Percentiles rank a stretch among this genome's conserved stretches.
phyloP scores from a whole-genome alignment of 2,888 invertebrate species.

The Rotaria sp. region DNA sequence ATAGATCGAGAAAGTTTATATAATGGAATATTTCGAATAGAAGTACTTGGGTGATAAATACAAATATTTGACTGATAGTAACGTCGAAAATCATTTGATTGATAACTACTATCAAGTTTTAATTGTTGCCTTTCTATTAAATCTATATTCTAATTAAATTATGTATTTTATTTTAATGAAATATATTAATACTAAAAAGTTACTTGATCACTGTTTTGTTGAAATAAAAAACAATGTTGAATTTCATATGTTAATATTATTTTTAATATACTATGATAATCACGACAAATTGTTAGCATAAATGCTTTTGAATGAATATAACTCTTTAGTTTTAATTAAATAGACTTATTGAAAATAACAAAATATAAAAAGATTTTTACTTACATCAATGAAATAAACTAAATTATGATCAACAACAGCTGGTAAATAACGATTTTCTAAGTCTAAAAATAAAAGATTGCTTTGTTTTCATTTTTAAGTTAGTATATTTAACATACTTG shows the following conservation, averaged over 20 bases:
- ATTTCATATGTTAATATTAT: not conserved
- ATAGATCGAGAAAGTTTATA: not conserved
- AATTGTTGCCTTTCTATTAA: not conserved
- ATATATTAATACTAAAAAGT: not conserved
- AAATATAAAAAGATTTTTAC: not conserved
- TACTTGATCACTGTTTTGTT: conserved; percentile 9
- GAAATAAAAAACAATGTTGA: conserved; percentile 11
- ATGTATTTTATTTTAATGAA: not conserved
- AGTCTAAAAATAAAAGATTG: not conserved
- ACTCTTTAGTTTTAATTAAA: not conserved
- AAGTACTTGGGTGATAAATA: not conserved
- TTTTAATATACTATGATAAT: not conserved
- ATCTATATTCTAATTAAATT: not conserved
- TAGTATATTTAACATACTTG: not conserved
- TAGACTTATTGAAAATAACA: too few relatives aligned
- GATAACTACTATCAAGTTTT: not conserved
- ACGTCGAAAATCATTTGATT: not conserved
- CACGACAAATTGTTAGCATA: not conserved
- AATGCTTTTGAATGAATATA: not conserved
- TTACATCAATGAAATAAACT: not conserved
- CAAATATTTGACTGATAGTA: not conserved
- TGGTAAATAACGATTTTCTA: not conserved
- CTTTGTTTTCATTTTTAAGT: too few relatives aligned
- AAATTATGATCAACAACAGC: not conserved
- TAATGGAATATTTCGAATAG: not conserved